Conservation (phyloP, 2,888 invertebrate species). For the Pardosa pseudoannulata region DNA sequence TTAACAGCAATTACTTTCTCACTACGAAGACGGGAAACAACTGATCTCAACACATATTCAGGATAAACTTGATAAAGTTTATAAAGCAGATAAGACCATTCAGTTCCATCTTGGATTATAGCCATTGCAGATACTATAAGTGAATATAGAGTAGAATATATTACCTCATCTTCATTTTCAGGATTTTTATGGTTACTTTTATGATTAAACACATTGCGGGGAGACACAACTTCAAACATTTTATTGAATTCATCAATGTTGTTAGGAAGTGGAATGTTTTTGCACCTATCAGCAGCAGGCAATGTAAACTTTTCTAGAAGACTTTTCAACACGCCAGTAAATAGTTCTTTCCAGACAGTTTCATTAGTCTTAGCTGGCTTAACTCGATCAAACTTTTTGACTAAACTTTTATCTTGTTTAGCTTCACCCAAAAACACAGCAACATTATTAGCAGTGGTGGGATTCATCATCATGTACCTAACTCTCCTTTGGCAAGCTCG, state of each 20-base stretch:
- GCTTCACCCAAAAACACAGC: conserved; percentile 82
- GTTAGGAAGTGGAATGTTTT: conserved; percentile 37
- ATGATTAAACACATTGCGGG: conserved; percentile 9
- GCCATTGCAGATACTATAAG: conserved; percentile 78
- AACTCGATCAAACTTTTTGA: conserved; percentile 75
- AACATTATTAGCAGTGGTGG: conserved; percentile 81
- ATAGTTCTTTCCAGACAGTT: conserved; percentile 70
- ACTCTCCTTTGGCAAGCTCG: conserved; percentile 83
- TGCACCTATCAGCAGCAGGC: conserved; percentile 34
- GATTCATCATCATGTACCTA: conserved; percentile 82
- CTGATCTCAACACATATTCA: conserved; percentile 82
- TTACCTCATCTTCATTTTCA: conserved; percentile 79
- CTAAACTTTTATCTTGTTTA: conserved; percentile 81
- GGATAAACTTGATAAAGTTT: conserved; percentile 85
- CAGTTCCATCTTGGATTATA: conserved; percentile 80
- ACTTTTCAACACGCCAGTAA: conserved; percentile 69
- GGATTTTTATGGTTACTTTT: conserved; percentile 77
- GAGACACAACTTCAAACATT: conserved; percentile 22
- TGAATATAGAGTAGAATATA: conserved; percentile 80
- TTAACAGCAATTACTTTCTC: conserved; percentile 81
- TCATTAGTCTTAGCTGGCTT: conserved; percentile 70
- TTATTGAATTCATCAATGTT: conserved; percentile 59
- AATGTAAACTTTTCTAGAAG: conserved; percentile 73
- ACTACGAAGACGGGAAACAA: conserved; percentile 81
- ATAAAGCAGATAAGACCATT: conserved; percentile 83